Conservation (phyloP, 2,797 vertebrate species). For the Alcedo atthis region DNA sequence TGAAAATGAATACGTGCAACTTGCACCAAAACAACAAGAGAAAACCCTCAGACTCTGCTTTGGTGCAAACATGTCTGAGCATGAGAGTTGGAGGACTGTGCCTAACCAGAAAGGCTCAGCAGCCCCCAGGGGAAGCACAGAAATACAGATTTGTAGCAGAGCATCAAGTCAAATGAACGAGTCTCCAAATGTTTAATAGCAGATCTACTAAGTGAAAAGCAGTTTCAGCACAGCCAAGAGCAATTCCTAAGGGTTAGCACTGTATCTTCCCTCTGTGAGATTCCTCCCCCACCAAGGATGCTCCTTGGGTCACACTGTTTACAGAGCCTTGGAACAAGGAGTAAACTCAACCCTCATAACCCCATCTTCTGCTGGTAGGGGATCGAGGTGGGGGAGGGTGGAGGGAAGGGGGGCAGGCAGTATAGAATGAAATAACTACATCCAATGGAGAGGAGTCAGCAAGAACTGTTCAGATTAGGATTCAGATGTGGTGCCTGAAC, state of each 20-base stretch:
- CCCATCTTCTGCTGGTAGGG: background rate
- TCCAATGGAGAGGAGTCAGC: background rate
- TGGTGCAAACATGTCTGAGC: background rate
- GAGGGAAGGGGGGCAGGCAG: too few relatives aligned
- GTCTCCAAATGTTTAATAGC: background rate
- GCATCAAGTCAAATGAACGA: background rate
- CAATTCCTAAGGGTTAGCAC: background rate
- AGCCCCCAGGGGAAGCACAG: background rate
- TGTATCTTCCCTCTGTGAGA: rapidly evolving
- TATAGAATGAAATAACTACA: background rate
- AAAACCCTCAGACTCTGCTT: background rate
- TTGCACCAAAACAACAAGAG: background rate
- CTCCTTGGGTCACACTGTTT: rapidly evolving
- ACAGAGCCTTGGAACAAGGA: background rate
- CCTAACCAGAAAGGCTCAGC: background rate
- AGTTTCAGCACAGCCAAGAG: background rate
- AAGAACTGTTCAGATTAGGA: background rate
- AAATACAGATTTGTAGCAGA: background rate
- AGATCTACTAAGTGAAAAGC: background rate
- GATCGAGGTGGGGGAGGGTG: background rate
- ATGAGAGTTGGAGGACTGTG: background rate
- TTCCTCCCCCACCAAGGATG: background rate
- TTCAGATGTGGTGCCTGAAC: background rate
- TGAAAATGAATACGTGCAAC: background rate
- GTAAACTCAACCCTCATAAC: background rate